Evolutionary conservation across 2,797 vertebrate species (phyloP), one percentile per base, ranked within the genome.

Genomic region (Pteronotus mesoamericanus): DNA sequence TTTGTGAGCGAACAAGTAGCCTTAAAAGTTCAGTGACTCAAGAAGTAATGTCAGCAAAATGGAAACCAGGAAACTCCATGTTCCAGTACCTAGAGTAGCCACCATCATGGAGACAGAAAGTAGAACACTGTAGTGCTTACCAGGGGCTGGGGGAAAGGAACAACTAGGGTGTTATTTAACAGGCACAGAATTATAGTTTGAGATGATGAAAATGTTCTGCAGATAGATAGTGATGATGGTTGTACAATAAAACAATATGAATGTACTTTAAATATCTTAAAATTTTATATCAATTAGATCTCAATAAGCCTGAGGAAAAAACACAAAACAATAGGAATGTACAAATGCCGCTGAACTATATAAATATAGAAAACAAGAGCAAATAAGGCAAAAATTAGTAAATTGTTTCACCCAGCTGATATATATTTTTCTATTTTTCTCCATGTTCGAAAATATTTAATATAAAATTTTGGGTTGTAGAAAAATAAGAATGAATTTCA

Each of bases 351-450:
- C 16, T 61, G 11, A 92, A 34, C 44, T 48, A 12, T 48, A 12
- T 16, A 89, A 29, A 83, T 71, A 69, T 8, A 51, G 5, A 88
- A 22, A 94, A 68, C 83, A 77, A 15, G 48, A 68, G 9, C 6
- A 89, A 83, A 89, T 68, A 68, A 18, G 22, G n/a, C 1, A 72
- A 89, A 89, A 48, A 64, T 64, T 48, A 61, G 29, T 66, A 51
- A 53, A 55, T 21, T 80, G 16, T 55, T 64, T 7, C 64, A 42
- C 79, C 66, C 85, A 64, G 29, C 39, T 61, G 9, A 12, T 44
- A 86, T 44, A 55, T 71, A 46, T 94, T 94, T 90, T 91, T 14
- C 6, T 75, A 80, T 6, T 82, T 75, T 86, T 88, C 29, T 61
- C 66, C 68, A 8, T 11, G 1, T 66, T 80, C 86, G 24, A 91